These are phyloP conservation scores for Centrocercus urophasianus DNA, from an alignment of 2,113 vertebrate species.

Conservation along the genomic window DNA sequence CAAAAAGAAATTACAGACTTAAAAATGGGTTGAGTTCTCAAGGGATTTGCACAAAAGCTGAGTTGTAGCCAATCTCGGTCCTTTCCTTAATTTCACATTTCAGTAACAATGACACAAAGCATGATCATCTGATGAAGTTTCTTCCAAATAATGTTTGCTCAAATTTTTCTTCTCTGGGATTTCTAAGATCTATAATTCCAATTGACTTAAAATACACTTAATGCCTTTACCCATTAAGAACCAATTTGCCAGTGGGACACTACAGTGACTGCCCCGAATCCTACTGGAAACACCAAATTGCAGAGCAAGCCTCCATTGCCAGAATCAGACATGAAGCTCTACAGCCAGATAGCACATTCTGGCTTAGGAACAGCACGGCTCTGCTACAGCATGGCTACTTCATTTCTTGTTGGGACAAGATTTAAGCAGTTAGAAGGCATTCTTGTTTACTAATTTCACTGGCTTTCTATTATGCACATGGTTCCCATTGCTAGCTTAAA, in stretches of 20 bases:
- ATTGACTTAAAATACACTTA: neutral
- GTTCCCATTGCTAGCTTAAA: neutral
- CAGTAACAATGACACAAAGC: neutral
- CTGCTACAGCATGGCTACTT: neutral
- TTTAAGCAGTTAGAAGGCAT: neutral
- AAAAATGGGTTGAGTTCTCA: neutral
- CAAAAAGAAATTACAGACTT: neutral
- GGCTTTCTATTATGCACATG: neutral
- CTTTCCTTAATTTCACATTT: neutral
- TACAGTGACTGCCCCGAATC: neutral
- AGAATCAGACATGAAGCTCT: neutral
- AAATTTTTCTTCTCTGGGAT: neutral
- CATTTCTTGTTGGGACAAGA: neutral
- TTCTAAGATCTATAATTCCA: neutral
- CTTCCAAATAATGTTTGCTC: neutral
- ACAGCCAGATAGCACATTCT: neutral
- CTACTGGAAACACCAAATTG: neutral
- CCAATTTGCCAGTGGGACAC: neutral
- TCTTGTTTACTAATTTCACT: neutral
- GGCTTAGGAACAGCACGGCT: neutral
- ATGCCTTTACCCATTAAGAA: neutral
- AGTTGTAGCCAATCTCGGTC: neutral
- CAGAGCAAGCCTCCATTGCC: neutral
- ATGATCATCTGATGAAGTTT: neutral
- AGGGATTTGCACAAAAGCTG: neutral